Evolutionary conservation across 2,113 vertebrate species (phyloP).

Genomic region (Cyprinus carpio): DNA sequence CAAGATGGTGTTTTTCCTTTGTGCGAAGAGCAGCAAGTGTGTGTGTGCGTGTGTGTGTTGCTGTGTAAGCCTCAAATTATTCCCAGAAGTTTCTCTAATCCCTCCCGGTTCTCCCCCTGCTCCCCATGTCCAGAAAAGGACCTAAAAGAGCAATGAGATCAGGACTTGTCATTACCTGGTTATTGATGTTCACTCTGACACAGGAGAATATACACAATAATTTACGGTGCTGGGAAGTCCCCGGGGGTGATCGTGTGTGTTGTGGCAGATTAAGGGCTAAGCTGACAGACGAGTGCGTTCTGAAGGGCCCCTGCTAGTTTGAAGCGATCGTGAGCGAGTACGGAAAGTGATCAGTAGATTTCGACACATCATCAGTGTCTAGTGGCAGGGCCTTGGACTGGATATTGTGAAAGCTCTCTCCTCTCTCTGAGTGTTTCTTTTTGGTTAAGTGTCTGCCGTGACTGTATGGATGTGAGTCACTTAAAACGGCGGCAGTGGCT

Average conservation of each 20-base stretch:
- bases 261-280: conserved; percentile 51
- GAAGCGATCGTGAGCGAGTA: conserved; percentile 48
- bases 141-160: conserved; percentile 44
- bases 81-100: no score
- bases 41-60: conserved; percentile 30
- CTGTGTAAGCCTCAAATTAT: conserved; percentile 46
- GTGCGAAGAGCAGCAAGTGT: conserved; percentile 6
- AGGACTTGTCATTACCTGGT: conserved; percentile 48
- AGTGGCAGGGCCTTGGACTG: conserved; percentile 36
- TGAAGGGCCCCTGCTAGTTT: conserved; percentile 60
- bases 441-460: not conserved
- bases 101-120: conserved; percentile 31
- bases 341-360: conserved; percentile 43
- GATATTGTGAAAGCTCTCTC: conserved; percentile 1
- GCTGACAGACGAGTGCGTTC: conserved; percentile 51
- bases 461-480: conserved; percentile 30
- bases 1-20: conserved; percentile 67
- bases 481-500: not conserved
- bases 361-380: conserved; percentile 52
- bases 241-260: conserved; percentile 35
- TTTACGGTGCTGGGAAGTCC: conserved; percentile 54
- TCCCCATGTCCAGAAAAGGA: conserved; percentile 51
- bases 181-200: conserved; percentile 56
- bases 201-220: conserved; percentile 51
- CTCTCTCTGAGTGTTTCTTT: conserved; percentile 17